Evolutionary conservation across 1,140 invertebrate genomes (phyloP).

Genomic region (Octopus bimaculoides): DNA sequence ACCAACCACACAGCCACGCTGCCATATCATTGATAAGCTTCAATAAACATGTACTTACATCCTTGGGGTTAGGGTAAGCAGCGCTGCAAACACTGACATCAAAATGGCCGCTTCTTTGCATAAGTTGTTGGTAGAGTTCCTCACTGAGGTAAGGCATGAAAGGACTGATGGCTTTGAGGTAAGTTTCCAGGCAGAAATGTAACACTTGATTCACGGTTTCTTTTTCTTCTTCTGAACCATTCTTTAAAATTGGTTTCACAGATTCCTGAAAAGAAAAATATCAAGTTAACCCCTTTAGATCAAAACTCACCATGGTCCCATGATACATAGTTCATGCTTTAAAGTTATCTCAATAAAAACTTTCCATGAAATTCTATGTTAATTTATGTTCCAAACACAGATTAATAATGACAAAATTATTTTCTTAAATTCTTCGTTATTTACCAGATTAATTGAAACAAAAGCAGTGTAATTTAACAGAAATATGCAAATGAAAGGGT

Average conservation of each 20-base stretch:
- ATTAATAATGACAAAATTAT: no score
- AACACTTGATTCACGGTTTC: conserved; percentile 42
- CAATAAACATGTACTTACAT: conserved; percentile 28
- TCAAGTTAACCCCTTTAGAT: no score
- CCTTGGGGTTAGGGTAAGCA: conserved; percentile 33
- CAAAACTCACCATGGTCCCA: background rate
- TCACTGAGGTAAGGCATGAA: conserved; percentile 54
- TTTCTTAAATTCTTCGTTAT: no score
- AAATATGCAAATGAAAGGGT: no score
- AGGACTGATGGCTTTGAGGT: conserved; percentile 40
- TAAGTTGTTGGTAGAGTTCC: conserved; percentile 49
- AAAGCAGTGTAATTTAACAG: no score
- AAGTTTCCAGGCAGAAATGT: conserved; percentile 36
- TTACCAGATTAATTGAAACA: no score
- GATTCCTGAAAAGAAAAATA: conserved; percentile 62
- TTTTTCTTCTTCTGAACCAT: conserved; percentile 62
- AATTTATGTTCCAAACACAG: no score
- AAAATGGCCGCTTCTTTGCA: conserved; percentile 18
- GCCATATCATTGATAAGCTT: no score
- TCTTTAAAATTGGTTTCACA: conserved; percentile 63
- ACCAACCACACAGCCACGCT: no score
- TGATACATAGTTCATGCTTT: background rate
- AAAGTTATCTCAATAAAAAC: background rate
- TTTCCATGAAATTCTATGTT: no score
- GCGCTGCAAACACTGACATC: conserved; percentile 40